Conservation (phyloP, 2,888 invertebrate species). For the Drosophila sordidula region DNA sequence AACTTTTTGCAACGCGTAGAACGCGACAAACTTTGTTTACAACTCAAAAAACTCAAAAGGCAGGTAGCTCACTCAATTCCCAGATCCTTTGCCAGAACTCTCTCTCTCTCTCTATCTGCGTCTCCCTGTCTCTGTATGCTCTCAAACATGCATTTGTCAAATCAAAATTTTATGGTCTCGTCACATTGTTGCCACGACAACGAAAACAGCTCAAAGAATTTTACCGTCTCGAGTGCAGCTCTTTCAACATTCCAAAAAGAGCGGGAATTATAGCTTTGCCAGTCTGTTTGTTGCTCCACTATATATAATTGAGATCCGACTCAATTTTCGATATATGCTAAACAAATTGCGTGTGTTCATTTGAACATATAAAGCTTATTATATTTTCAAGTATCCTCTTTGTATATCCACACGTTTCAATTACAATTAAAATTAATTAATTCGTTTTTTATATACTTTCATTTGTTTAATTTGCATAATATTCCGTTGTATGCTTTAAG, state of each 20-base stretch:
- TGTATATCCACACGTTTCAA: too few relatives aligned
- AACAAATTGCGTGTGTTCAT: background rate
- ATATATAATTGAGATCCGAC: background rate
- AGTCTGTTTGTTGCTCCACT: constrained; percentile 20
- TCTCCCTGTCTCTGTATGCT: constrained; percentile 20
- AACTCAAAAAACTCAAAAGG: constrained; percentile 68
- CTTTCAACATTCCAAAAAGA: constrained; percentile 44
- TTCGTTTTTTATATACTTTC: too few relatives aligned
- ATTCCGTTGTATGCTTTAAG: too few relatives aligned
- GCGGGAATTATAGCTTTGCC: constrained; percentile 36
- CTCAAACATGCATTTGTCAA: constrained; percentile 76
- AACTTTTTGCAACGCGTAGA: constrained; percentile 65
- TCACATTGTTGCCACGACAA: constrained; percentile 76
- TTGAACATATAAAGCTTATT: too few relatives aligned
- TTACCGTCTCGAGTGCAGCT: constrained; percentile 64
- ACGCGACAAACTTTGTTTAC: constrained; percentile 78
- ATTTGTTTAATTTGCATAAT: too few relatives aligned
- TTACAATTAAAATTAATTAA: too few relatives aligned
- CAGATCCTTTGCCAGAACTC: constrained; percentile 41
- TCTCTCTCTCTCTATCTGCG: background rate
- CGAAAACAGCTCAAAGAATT: constrained; percentile 47
- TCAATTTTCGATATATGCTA: background rate
- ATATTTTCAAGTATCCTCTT: background rate
- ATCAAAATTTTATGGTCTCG: constrained; percentile 79
- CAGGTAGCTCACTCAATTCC: constrained; percentile 58